Evolutionary conservation across 2,797 vertebrate genomes (phyloP).

Genomic region (Naso thynnoides): DNA sequence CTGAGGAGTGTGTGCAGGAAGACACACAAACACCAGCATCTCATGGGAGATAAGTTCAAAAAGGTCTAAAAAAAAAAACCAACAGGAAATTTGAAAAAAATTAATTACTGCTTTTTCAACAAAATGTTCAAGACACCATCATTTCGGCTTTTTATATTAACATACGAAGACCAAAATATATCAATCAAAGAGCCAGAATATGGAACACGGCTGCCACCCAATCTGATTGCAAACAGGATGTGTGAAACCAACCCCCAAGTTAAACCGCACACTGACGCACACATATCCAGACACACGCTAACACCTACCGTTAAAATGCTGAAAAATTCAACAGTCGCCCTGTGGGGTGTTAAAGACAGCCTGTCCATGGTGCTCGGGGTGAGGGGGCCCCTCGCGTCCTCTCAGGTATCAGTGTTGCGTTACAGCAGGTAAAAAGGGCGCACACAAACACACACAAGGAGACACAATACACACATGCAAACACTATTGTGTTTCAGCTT

Average conservation of each 20-base stretch:
- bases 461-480: constrained; percentile 37
- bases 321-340: constrained; percentile 35
- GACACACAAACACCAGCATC: constrained; percentile 4
- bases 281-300: background rate
- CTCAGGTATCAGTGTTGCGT: constrained; percentile 69
- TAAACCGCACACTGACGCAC: constrained; percentile 2
- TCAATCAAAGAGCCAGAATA: background rate
- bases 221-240: constrained; percentile 30
- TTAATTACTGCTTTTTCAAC: background rate
- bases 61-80: constrained; percentile 9
- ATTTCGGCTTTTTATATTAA: too few species aligned
- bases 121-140: background rate
- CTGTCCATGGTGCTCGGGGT: constrained; percentile 11
- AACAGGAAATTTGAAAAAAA: constrained; percentile 6
- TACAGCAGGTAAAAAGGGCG: constrained; percentile 63
- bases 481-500: constrained; percentile 62
- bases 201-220: background rate
- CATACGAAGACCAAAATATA: background rate
- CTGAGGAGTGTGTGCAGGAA: constrained; percentile 25
- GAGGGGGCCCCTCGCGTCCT: constrained; percentile 38
- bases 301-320: constrained; percentile 13
- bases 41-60: constrained; percentile 27
- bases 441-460: constrained; percentile 5
- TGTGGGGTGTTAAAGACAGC: constrained; percentile 34
- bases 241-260: constrained; percentile 17